These are phyloP conservation scores for Parauchenoglanis ngamensis DNA, from an alignment of 2,797 vertebrate genomes.

Conservation along the genomic window DNA sequence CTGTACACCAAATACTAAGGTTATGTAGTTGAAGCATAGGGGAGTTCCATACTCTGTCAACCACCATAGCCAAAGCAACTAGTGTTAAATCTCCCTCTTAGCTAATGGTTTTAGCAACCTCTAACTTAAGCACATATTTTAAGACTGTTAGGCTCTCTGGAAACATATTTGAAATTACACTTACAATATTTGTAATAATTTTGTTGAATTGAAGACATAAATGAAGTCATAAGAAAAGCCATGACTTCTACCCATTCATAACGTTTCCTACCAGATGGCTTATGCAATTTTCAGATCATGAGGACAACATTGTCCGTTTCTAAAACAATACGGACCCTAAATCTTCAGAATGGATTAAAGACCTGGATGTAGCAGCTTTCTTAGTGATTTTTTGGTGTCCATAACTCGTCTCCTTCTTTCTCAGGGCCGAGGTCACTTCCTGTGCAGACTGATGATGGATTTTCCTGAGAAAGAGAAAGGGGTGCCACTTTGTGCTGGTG, in stretches of 20 bases:
- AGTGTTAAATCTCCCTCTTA: neutral
- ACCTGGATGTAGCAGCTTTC: conserved; percentile 44
- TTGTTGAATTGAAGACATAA: neutral
- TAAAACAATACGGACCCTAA: neutral
- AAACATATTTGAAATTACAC: neutral
- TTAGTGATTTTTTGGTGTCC: conserved; percentile 36
- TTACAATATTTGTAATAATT: neutral
- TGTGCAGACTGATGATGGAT: conserved; percentile 66
- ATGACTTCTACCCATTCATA: neutral
- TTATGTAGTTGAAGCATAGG: neutral
- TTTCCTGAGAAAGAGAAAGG: conserved; percentile 53
- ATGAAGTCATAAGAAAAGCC: conserved; percentile 6
- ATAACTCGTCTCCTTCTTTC: conserved; percentile 21
- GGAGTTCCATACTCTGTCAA: neutral
- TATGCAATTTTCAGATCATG: neutral
- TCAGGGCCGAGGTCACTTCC: conserved; percentile 45
- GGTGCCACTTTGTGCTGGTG: conserved; percentile 51
- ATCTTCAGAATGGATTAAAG: neutral
- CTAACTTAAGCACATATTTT: neutral
- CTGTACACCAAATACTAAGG: neutral
- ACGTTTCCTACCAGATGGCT: neutral
- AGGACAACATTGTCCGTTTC: neutral
- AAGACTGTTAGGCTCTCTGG: neutral
- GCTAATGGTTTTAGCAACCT: neutral
- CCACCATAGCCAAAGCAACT: too few relatives aligned